A percentile compares a stretch with the other conserved stretches of the same genome.
Evolutionary conservation across 2,888 invertebrate genomes (phyloP).

Genomic region (Eurois occulta): DNA sequence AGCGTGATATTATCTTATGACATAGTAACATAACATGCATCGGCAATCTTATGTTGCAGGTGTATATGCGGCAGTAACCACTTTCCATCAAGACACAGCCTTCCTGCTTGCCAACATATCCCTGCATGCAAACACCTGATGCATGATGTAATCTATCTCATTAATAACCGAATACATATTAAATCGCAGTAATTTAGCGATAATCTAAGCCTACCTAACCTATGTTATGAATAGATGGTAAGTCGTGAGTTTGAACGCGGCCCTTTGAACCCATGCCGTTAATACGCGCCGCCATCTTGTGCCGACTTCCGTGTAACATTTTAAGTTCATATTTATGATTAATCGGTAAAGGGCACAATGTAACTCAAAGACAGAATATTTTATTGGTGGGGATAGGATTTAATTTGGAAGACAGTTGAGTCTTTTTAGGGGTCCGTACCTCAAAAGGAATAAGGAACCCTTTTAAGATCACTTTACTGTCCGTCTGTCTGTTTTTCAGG

Average conservation of each 20-base stretch:
- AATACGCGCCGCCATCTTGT: slow-evolving; percentile 37
- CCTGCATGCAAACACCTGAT: not conserved
- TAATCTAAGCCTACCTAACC: slow-evolving; percentile 44
- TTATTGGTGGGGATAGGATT: not conserved
- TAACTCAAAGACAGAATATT: not conserved
- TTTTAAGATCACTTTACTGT: too few species aligned
- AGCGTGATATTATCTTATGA: not conserved
- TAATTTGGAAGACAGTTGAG: not conserved
- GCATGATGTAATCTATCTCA: slow-evolving; percentile 6
- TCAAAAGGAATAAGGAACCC: too few species aligned
- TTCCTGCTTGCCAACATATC: slow-evolving; percentile 25
- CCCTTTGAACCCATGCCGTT: slow-evolving; percentile 47
- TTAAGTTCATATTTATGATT: slow-evolving; percentile 35
- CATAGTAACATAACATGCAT: not conserved
- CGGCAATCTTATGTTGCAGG: not conserved
- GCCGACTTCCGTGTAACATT: slow-evolving; percentile 54
- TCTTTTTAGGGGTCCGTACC: too few species aligned
- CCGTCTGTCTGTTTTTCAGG: too few species aligned
- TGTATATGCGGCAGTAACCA: not conserved
- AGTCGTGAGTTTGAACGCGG: slow-evolving; percentile 37
- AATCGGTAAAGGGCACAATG: slow-evolving; percentile 32
- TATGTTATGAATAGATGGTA: slow-evolving; percentile 28
- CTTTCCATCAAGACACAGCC: slow-evolving; percentile 24
- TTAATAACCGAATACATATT: slow-evolving; percentile 12
- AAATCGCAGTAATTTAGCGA: slow-evolving; percentile 32